Evolutionary conservation across 2,888 invertebrate genomes (phyloP), one percentile per base, ranked within the genome.

Genomic region (Sesia bembeciformis): DNA sequence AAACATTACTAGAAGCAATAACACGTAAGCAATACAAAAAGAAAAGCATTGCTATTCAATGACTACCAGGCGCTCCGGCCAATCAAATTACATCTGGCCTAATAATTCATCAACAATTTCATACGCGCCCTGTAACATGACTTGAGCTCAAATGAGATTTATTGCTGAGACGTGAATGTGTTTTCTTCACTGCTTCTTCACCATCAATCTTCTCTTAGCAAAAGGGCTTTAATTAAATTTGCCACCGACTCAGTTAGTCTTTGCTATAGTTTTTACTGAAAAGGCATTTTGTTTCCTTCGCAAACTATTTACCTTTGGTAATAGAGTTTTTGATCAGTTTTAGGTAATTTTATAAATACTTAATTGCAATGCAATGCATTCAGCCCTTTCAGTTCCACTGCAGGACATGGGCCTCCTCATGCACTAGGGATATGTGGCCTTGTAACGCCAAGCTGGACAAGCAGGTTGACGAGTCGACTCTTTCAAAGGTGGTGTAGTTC

Each of bases 161-260:
- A 71, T 67, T 49, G 57, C 51, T 8, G 40, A 56, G 56, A 70
- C 70, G 68, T 68, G 74, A 61, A 64, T 62, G 60, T 62, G 60
- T 65, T 59, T 61, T 56, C 58, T 63, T 60, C 60, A 7, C 40
- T 40, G 60, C 62, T 57, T 64, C 60, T 62, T 63, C 56, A 51
- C 55, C 70, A 77, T 76, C 71, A 71, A 75, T 78, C 75, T 76
- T 68, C 57, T 63, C 61, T 64, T 43, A 40, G 46, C 40, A 52
- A 62, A 61, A 67, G 64, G 66, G 70, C 63, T 74, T 76, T 78
- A 77, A 78, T 78, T 78, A 74, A 76, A 77, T 75, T 77, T 71
- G 65, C 66, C 64, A 67, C 65, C 61, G 65, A 68, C 52, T 52
- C 51, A 55, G 53, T 49, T 54, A 43, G 49, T 51, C 54, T 38